Evolutionary conservation across 1,140 invertebrate species (phyloP).

Genomic region (Aphidius gifuensis): DNA sequence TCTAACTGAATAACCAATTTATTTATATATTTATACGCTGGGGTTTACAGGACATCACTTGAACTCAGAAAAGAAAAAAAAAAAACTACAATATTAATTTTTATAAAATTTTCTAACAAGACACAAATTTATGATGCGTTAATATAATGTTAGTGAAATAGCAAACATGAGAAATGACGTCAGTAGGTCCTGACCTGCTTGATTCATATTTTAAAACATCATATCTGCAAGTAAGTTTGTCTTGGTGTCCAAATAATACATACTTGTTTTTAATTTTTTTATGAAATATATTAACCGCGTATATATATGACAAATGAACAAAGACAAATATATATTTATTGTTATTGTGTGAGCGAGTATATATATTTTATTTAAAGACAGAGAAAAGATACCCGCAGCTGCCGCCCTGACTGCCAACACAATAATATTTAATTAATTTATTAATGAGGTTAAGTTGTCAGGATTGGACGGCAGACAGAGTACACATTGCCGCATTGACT

Average conservation of each 20-base stretch:
- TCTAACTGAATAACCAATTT: too few species aligned
- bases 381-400: conserved; percentile 43
- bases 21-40: too few species aligned
- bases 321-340: conserved; percentile 7
- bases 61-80: background rate
- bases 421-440: conserved; percentile 58
- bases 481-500: conserved; percentile 37
- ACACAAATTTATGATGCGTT: too few species aligned
- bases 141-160: too few species aligned
- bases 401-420: conserved; percentile 53
- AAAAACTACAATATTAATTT: too few species aligned
- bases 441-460: conserved; percentile 56
- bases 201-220: conserved; percentile 1
- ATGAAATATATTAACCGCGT: background rate
- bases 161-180: conserved; percentile 34
- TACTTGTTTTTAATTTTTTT: too few species aligned
- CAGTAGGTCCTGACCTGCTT: conserved; percentile 39
- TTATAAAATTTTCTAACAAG: too few species aligned
- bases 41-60: too few species aligned
- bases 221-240: conserved; percentile 24
- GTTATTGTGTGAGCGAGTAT: conserved; percentile 17
- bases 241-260: conserved; percentile 27
- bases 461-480: conserved; percentile 54
- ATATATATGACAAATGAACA: conserved; percentile 7
- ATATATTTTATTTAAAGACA: background rate